Base-by-base conservation (phyloP, 64 coral and sea anemone species). In the Porites lutea region DNA sequence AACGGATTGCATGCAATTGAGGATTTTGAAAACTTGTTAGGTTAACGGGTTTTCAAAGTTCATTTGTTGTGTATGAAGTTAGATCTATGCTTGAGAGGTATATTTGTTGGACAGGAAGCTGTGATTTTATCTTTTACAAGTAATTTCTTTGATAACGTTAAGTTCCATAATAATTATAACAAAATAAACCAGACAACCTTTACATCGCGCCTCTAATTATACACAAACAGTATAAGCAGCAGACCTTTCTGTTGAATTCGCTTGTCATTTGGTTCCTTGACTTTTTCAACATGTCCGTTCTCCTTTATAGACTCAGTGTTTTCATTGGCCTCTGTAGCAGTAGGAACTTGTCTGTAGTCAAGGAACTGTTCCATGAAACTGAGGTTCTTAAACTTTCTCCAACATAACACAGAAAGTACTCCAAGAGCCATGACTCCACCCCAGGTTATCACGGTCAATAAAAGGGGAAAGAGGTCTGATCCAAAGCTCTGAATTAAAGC, bases 281-380 rank as follows among this genome's bases (percentile, higher is more conserved):
- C 19, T 8, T 93, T 61, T 52, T 87, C 83, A 6, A 75, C 62
- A 49, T 93, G 82, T n/a, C 91, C 83, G 79, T 87, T 87, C 48
- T 79, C 62, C 68, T 27, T 74, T 27, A 78, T 72, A 79, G 62
- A 21, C 16, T 86, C 58, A 51, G 14, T 94, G 51, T 23, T 91
- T 53, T 79, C 74, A 43, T 69, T 93, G 47, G 59, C 90, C 14
- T 94, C 95, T 48, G 87, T 82, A 19, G 75, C 79, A 48, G 88
- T 79, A 8, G 95, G 87, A 11, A 97, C 92, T 27, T 94, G 92
- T 83, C 86, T 93, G 69, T 97, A 97, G 82, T 97, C 95, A 43
- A 97, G 89, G 49, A 97, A 97, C 88, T 97, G 95, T 18, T 97
- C 95, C 18, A 89, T 71, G 62, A 97, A 91, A 1, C 92, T 94